A percentile compares a stretch with the other conserved stretches of the same genome.
These are phyloP conservation scores for Lottia gigantea DNA, from an alignment of 2,888 invertebrate species.

Conservation along the genomic window DNA sequence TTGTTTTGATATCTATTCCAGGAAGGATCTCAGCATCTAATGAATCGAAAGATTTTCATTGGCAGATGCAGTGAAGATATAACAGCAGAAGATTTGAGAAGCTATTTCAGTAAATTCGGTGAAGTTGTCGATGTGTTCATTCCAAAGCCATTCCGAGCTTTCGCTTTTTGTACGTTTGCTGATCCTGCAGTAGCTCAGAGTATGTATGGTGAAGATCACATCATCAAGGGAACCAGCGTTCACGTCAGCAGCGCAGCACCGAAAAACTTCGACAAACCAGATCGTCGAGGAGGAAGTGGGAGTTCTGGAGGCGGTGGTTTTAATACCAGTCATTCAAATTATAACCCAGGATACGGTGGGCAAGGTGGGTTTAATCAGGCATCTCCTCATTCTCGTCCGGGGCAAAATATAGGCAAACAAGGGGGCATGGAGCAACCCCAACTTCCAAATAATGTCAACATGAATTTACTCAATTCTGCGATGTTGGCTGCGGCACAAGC, in stretches of 20 bases:
- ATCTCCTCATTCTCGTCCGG: neutral
- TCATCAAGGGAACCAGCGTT: constrained; percentile 83
- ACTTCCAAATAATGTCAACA: constrained; percentile 44
- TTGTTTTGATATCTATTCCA: constrained; percentile 28
- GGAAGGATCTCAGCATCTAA: constrained; percentile 59
- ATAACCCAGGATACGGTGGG: constrained; percentile 26
- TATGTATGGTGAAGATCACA: constrained; percentile 92
- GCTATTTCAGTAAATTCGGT: constrained; percentile 86
- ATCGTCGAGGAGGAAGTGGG: constrained; percentile 20
- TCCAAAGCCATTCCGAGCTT: constrained; percentile 84
- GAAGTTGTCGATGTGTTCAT: constrained; percentile 97
- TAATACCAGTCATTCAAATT: constrained; percentile 24
- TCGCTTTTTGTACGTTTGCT: constrained; percentile 89
- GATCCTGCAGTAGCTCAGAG: constrained; percentile 91
- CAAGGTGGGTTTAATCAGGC: constrained; percentile 26
- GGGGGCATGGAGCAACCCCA: constrained; percentile 11
- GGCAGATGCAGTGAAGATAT: constrained; percentile 94
- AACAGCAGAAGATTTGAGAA: constrained; percentile 86
- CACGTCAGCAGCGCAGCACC: constrained; percentile 72
- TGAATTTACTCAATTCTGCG: constrained; percentile 57
- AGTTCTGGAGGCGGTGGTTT: constrained; percentile 19
- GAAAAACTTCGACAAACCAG: constrained; percentile 54
- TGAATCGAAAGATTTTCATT: constrained; percentile 86
- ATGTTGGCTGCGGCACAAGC: constrained; percentile 61
- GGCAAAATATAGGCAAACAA: constrained; percentile 4